Evolutionary conservation across 64 coral and sea anemone genomes (phyloP), one percentile per base, ranked within the genome.

Genomic region (Acropora tenuis): DNA sequence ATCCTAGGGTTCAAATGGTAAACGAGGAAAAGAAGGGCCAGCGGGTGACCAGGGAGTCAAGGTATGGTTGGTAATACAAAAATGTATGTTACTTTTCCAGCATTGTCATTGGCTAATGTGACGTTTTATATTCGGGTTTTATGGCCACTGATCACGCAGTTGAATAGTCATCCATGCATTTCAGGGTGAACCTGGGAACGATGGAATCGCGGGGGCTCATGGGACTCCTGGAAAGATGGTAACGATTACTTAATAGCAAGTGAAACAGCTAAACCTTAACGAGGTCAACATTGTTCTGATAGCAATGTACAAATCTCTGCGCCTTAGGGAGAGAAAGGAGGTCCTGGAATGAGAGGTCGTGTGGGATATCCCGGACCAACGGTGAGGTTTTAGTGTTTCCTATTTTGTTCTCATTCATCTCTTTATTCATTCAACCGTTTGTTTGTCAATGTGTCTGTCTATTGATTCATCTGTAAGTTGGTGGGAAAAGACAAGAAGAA

Each of bases 1-100:
- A 17, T 20, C 18, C 18, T 58, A 90, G 89, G 89, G 89, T 58
- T n/a, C 68, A 81, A 68, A 47, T 44, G 91, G 91, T 30, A 85
- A 93, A 81, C 78, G 73, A 57, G 91, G 83, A 15, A 80, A 93
- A 43, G 2, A 61, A 88, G 91, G 91, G 17, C 48, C 73, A 30
- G 2, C 48, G 12, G 91, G 91, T 5, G 66, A 47, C 50, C 48
- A 88, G 47, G 91, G 91, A 74, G 50, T 53, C 12, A 72, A 19
- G 91, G 91, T 93, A 87, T 30, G 30, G 63, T 3, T 20, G 2
- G 46, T 43, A 44, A n/a, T 55, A 12, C 2, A 13, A 1, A 63
- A 13, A 13, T 11, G 12, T 13, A 13, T 11, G 13, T 63, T 7
- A 55, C 30, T 30, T 30, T 30, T 30, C 30, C 30, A 30, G 30